Percentiles rank a stretch among this genome's conserved stretches.
These are phyloP conservation scores for Lacerta agilis DNA, from an alignment of 2,797 vertebrate species.

Conservation along the genomic window DNA sequence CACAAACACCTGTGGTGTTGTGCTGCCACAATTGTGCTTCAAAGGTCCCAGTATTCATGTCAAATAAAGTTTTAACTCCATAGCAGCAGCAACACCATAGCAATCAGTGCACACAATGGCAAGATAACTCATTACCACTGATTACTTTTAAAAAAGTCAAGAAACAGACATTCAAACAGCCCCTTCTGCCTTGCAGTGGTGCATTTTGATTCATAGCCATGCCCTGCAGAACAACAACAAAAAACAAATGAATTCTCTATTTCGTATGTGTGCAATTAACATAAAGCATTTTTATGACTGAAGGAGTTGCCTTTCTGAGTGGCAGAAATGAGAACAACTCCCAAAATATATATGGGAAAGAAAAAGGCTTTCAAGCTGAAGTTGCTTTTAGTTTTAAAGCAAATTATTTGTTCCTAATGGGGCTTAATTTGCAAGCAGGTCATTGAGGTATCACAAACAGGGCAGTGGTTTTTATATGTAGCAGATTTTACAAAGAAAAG, in stretches of 20 bases:
- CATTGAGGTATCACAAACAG: too few species aligned
- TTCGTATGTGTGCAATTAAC: background rate
- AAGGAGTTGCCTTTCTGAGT: background rate
- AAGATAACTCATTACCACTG: too few species aligned
- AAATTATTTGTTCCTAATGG: background rate
- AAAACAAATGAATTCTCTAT: too few species aligned
- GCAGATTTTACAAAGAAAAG: too few species aligned
- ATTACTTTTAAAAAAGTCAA: background rate
- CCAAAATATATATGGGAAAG: background rate
- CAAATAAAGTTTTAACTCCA: conserved; percentile 4
- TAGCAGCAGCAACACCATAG: background rate
- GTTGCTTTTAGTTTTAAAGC: background rate
- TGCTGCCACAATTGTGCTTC: background rate
- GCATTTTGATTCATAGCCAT: rapidly evolving
- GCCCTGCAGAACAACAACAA: background rate
- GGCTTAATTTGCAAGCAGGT: too few species aligned
- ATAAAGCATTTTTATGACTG: background rate
- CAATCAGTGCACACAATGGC: background rate
- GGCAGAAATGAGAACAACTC: background rate
- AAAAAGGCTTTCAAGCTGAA: background rate
- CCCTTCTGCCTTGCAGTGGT: background rate
- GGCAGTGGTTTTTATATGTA: too few species aligned
- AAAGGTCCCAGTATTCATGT: background rate
- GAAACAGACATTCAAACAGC: background rate
- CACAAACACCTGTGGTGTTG: background rate